Percentiles rank a stretch among this genome's conserved stretches.
These are phyloP conservation scores for Chunga burmeisteri DNA, from an alignment of 2,113 vertebrate species.

Conservation along the genomic window DNA sequence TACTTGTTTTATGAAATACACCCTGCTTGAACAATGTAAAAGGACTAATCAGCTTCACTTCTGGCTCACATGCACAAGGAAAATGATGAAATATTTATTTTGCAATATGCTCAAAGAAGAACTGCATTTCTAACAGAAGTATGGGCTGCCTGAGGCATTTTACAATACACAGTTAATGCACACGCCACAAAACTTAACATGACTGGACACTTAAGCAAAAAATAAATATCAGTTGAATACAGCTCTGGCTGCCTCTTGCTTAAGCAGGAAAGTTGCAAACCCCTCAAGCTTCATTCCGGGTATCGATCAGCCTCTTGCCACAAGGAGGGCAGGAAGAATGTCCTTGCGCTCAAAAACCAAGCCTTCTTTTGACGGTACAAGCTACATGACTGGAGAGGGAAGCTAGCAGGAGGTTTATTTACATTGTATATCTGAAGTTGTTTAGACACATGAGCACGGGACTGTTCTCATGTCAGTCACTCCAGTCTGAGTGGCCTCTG, in stretches of 20 bases:
- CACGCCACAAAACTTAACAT: neutral
- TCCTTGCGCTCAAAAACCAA: neutral
- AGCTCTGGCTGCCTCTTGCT: neutral
- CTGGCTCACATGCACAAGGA: neutral
- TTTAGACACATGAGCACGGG: neutral
- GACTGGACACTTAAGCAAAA: neutral
- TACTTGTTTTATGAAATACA: neutral
- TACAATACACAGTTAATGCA: neutral
- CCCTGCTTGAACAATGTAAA: neutral
- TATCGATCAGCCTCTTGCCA: neutral
- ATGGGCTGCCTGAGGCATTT: neutral
- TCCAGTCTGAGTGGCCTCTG: neutral
- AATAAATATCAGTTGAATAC: neutral
- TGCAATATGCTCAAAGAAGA: neutral
- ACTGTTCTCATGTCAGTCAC: accelerated
- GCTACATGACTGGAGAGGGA: neutral
- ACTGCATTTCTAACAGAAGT: neutral
- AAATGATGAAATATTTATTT: neutral
- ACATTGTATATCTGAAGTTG: neutral
- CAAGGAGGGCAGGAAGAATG: neutral
- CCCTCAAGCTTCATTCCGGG: neutral
- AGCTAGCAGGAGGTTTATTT: neutral
- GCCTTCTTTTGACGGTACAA: neutral
- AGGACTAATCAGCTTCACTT: neutral
- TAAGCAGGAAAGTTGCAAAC: neutral